Evolutionary conservation across 1,140 invertebrate genomes (phyloP).

Genomic region (Pemphigus obesinymphae): DNA sequence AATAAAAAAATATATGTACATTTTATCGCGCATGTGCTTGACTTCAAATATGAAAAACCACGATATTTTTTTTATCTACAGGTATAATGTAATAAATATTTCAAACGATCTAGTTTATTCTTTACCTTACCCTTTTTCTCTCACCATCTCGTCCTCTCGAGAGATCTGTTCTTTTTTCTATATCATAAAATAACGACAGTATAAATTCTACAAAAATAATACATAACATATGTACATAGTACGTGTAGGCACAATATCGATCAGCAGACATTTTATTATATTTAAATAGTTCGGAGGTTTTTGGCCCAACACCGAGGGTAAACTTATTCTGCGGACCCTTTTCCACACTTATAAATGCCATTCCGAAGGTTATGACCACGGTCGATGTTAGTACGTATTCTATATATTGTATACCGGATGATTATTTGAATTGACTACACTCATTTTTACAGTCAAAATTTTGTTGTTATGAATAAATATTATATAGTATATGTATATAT

Average conservation of each 20-base stretch:
- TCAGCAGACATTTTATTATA: not conserved
- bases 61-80: too few relatives aligned
- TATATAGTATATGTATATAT: too few relatives aligned
- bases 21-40: too few relatives aligned
- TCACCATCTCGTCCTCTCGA: not conserved
- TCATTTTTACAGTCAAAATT: too few relatives aligned
- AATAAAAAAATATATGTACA: too few relatives aligned
- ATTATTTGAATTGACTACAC: too few relatives aligned
- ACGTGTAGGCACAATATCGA: not conserved
- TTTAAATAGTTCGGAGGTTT: not conserved
- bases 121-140: too few relatives aligned
- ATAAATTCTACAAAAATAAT: not conserved
- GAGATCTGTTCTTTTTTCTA: not conserved
- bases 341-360: not conserved
- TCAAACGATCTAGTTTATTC: not conserved
- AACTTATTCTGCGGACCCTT: not conserved
- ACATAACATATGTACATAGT: not conserved
- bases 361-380: not conserved
- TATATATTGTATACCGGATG: too few relatives aligned
- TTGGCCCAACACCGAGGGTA: not conserved
- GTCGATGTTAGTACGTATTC: not conserved
- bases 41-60: too few relatives aligned
- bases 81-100: too few relatives aligned
- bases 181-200: not conserved
- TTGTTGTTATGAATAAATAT: too few relatives aligned